Evolutionary conservation across 2,888 invertebrate species (phyloP), one percentile per base, ranked within the genome.

Genomic region (Drosophila niveifrons): DNA sequence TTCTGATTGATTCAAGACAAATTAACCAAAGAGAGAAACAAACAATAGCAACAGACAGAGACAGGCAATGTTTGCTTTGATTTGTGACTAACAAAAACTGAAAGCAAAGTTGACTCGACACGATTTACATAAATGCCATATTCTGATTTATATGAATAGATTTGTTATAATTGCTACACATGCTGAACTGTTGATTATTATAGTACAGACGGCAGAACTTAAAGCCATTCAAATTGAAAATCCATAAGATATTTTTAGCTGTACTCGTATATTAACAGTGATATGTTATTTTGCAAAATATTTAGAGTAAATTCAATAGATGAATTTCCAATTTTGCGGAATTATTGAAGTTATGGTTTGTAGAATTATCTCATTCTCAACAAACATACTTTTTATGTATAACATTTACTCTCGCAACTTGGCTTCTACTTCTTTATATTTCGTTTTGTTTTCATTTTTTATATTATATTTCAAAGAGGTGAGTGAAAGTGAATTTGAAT

Each of bases 1-100:
- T 48, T 51, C 67, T 59, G 72, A 75, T 75, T 75, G 62, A 75
- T 66, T 72, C 67, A 62, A 46, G 36, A 15, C 50, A 48, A 65
- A 63, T 56, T 11, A 56, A 75, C 44, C 62, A 51, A 31, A 17
- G 39, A 44, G 23, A 52, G 8, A 29, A 29, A 36, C 23, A 13
- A 15, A 34, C 44, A 46, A 36, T 29, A 29, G 8, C n/a, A 43
- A 43, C 43, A 18, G 17, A 23, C 46, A 13, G 23, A 46, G 36
- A 56, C 2, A 34, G 17, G 44, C 58, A 57, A 3, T 44, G 44
- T 72, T 67, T 62, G 41, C 23, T 63, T 61, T 61, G 59, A 64
- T 69, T 69, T 74, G 57, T 61, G 59, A 31, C 29, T 69, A 61
- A 43, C 56, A 65, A 44, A 52, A 47, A 23, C 23, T 28, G 18